A percentile compares a stretch with the other conserved stretches of the same genome.
These are phyloP conservation scores for Nipponacmea schrenckii DNA, from an alignment of 2,888 invertebrate species.

Conservation along the genomic window DNA sequence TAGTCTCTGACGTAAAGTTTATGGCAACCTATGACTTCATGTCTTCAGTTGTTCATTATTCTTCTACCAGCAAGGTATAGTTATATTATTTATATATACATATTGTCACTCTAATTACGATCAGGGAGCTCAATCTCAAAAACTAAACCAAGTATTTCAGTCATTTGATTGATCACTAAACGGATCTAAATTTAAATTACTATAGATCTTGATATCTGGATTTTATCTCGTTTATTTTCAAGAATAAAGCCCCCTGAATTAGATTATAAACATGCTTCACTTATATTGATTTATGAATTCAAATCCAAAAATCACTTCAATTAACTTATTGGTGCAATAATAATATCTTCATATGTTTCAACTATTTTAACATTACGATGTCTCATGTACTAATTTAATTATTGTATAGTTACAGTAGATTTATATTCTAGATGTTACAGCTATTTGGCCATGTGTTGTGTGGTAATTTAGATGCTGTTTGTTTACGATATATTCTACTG, in stretches of 20 bases:
- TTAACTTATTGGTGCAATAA: too few species aligned
- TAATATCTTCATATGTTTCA: neutral
- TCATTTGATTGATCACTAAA: too few species aligned
- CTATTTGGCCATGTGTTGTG: slow-evolving; percentile 59
- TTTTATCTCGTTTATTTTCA: too few species aligned
- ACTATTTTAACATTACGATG: neutral
- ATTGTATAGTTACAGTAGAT: slow-evolving; percentile 60
- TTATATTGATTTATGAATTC: too few species aligned
- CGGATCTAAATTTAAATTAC: too few species aligned
- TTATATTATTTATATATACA: neutral
- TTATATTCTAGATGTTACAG: slow-evolving; percentile 54
- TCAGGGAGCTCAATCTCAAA: too few species aligned
- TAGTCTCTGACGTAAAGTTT: slow-evolving; percentile 57
- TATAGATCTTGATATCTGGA: neutral
- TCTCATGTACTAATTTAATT: slow-evolving; percentile 41
- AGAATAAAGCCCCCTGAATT: too few species aligned
- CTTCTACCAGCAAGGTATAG: slow-evolving; percentile 52
- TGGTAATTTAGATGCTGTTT: slow-evolving; percentile 64
- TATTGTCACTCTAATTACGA: too few species aligned
- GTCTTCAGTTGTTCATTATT: slow-evolving; percentile 51
- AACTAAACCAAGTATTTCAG: too few species aligned
- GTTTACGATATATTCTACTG: slow-evolving; percentile 61
- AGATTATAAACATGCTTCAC: too few species aligned
- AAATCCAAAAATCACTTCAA: too few species aligned
- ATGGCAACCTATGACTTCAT: slow-evolving; percentile 62